These are phyloP conservation scores for Brachypalpus laphriformis DNA, from an alignment of 2,888 invertebrate genomes.

Conservation along the genomic window DNA sequence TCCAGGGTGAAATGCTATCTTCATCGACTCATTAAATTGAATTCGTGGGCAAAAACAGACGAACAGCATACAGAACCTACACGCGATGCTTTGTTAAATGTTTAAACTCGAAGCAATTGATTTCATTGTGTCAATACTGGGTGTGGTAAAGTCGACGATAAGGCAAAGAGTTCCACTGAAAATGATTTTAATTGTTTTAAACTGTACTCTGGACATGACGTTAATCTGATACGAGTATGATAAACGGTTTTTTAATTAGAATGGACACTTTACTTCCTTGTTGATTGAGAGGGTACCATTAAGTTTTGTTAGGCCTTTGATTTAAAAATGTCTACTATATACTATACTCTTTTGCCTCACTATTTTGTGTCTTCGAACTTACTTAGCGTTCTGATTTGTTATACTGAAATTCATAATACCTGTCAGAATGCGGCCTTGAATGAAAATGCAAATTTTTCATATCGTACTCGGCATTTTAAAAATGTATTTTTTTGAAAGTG, in stretches of 20 bases:
- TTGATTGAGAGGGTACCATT: no score
- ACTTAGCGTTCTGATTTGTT: no score
- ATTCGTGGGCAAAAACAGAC: constrained; percentile 36
- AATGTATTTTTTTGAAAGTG: no score
- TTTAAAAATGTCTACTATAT: no score
- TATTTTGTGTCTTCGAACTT: no score
- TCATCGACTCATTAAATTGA: constrained; percentile 70
- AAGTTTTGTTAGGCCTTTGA: no score
- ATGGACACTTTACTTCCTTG: background rate
- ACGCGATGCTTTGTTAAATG: constrained; percentile 56
- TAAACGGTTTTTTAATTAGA: no score
- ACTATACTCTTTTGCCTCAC: no score
- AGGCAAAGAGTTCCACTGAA: constrained; percentile 47
- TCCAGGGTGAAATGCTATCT: constrained; percentile 53
- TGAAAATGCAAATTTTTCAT: no score
- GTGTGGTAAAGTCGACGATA: constrained; percentile 22
- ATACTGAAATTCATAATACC: no score
- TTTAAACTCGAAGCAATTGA: constrained; percentile 51
- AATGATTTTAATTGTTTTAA: constrained; percentile 65
- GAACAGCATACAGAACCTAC: constrained; percentile 4
- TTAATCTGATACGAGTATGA: background rate
- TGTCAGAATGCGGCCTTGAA: no score
- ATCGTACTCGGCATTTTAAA: no score
- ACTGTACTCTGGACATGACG: constrained; percentile 24
- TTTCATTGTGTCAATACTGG: constrained; percentile 56